Evolutionary conservation across 2,113 vertebrate species (phyloP), one percentile per base, ranked within the genome.

Genomic region (Natator depressus): DNA sequence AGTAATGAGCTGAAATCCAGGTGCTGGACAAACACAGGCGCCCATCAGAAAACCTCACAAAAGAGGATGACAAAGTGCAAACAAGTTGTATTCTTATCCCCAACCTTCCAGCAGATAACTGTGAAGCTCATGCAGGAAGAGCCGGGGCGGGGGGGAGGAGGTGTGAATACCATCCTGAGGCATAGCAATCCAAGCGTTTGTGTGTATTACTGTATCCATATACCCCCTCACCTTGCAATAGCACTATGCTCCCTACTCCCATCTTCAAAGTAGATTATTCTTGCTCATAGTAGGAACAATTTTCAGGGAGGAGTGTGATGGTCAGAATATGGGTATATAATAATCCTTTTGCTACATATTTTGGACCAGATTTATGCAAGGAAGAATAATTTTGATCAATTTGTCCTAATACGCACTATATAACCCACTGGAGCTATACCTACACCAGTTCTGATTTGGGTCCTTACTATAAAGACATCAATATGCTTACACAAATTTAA

Each of bases 281-380:
- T n/a, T 72, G 12, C 9, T 51, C 27, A 55, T 76, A 46, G 46
- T 17, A 54, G 46, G 22, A 35, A 78, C 49, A 27, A 81, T 51
- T 1, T 51, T 62, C 90, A 80, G 53, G 2, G 1, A 76, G 20
- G 2, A 47, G 14, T 50, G 16, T 35, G 50, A 9, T 9, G 5
- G 31, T 24, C 31, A 65, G 75, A 0, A 0, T 5, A 54, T 53
- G 6, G 4, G 10, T 49, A 27, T 27, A 20, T 20, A 8, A 42
- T 5, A 22, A 10, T 1, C 24, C 9, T 50, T 90, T 84, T 59
- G 24, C 54, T 50, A 51, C 5, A 24, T 3, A 24, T 7, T 76
- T 65, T 42, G 10, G 5, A 38, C 50, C 14, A 17, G 65, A 62
- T 81, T 85, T 85, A 46, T 46, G 24, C 75, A 47, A 25, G 35